These are phyloP conservation scores for Sula dactylatra DNA, from an alignment of 2,113 vertebrate species.

Conservation along the genomic window DNA sequence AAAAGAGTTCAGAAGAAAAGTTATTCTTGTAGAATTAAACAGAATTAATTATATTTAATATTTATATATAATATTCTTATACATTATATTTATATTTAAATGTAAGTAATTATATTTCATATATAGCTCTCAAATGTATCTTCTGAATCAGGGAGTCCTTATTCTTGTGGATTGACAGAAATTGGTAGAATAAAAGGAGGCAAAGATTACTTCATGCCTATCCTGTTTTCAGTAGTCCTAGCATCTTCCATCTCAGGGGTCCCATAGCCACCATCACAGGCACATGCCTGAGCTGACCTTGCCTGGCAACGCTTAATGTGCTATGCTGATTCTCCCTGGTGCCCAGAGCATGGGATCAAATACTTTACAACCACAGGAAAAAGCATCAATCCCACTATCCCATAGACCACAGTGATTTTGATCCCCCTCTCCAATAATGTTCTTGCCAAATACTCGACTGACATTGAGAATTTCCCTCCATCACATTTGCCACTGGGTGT, in stretches of 20 bases:
- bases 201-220: not conserved
- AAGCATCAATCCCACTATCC: not conserved
- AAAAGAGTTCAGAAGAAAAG: not conserved
- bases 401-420: not conserved
- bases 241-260: not conserved
- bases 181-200: not conserved
- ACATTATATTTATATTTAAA: not conserved
- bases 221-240: not conserved
- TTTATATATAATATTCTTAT: not conserved
- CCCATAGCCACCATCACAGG: not conserved
- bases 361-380: not conserved
- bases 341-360: not conserved
- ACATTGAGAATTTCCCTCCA: not conserved
- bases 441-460: rapidly evolving
- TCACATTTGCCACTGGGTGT: not conserved
- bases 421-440: not conserved
- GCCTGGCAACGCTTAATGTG: not conserved
- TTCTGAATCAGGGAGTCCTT: not conserved
- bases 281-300: not conserved
- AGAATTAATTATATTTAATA: not conserved
- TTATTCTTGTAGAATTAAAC: not conserved
- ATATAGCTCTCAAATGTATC: not conserved
- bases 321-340: not conserved
- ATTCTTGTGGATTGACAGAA: not conserved
- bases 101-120: not conserved